These are phyloP conservation scores for Eristalinus aeneus DNA, from an alignment of 2,888 invertebrate genomes.

Conservation along the genomic window DNA sequence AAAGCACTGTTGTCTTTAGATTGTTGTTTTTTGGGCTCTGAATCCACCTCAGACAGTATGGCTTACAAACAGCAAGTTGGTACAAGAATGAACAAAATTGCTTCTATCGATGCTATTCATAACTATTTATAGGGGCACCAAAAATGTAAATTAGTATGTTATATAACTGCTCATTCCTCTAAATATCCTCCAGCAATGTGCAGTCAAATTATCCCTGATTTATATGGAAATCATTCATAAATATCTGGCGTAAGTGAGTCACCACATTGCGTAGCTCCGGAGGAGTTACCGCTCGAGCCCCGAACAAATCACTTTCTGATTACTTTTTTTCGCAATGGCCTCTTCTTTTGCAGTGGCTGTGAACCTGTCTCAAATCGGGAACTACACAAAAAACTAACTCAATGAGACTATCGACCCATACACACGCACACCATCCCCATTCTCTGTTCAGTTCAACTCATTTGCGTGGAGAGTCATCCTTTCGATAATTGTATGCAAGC, in stretches of 20 bases:
- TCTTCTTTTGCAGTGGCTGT: neutral
- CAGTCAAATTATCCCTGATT: neutral
- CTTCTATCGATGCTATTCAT: too few species aligned
- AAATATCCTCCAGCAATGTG: neutral
- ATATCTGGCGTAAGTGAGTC: neutral
- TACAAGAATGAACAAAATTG: too few species aligned
- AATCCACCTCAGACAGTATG: too few species aligned
- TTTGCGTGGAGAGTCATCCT: constrained; percentile 24
- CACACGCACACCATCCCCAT: neutral
- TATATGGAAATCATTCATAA: neutral
- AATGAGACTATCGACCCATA: neutral
- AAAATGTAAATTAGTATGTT: too few species aligned
- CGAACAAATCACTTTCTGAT: neutral
- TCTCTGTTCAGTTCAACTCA: constrained; percentile 42
- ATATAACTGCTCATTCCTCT: too few species aligned
- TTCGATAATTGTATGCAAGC: constrained; percentile 55
- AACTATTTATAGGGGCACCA: too few species aligned
- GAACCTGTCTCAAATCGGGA: neutral
- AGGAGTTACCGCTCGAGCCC: neutral
- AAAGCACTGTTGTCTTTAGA: too few species aligned
- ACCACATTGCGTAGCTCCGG: neutral
- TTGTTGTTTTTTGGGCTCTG: too few species aligned
- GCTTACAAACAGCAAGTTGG: too few species aligned
- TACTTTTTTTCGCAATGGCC: neutral
- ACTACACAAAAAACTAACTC: neutral